Evolutionary conservation across 2,888 invertebrate species (phyloP), one percentile per base, ranked within the genome.

Genomic region (Synergus itoensis): DNA sequence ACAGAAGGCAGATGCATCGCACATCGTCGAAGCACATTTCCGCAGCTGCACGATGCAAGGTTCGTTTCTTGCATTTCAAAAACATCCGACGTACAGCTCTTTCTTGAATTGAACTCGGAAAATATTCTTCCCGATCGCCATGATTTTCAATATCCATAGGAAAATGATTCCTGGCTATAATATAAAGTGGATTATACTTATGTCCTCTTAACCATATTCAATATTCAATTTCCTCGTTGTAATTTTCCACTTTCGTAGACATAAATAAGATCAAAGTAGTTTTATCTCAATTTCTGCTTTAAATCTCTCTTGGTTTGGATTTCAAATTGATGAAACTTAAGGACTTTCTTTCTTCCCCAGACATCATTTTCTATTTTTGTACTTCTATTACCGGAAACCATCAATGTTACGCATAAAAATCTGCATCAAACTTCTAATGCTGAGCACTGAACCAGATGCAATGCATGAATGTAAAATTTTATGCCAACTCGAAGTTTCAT

Each of bases 1-100:
- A 41, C 36, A 64, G 40, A 64, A 63, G 63, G 63, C 63, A 62
- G 28, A 62, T 62, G 53, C 53, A 53, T 53, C 53, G 53, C 48
- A n/a, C 53, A 21, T 21, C 60, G 18, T 21, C 60, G 18, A 21
- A 18, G 60, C 62, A 62, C 62, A 11, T 62, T 62, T 62, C 28
- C 62, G 21, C 62, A 62, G 62, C 28, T 62, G 28, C 62, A 60
- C 4, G 12, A 21, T 60, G 1, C 12, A 28, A 12, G 0, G 21
- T 60, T 60, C 21, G 12, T 18, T 60, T 62, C 14, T 62, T 28
- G 18, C 62, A 62, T 62, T 28, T 28, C 4, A 12, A 28, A 28
- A 62, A 28, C 62, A 28, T 5, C 62, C 48, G 12, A 53, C 45
- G 1, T 45, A 45, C 48, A n/a, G n/a, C 48, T 53, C 57, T 62